Evolutionary conservation across 2,888 invertebrate species (phyloP).

Genomic region (Cataglyphis cursor): DNA sequence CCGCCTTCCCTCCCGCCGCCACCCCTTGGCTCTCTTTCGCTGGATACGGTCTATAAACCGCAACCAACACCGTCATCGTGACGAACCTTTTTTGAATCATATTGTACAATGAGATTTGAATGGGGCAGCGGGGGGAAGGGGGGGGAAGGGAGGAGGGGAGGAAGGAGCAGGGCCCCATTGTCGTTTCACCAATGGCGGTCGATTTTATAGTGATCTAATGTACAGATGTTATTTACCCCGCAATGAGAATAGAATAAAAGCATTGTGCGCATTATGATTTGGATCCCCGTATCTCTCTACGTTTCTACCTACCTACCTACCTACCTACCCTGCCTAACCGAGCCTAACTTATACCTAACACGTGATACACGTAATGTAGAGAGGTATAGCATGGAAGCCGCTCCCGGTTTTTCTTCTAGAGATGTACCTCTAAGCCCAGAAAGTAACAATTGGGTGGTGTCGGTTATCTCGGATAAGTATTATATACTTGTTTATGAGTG

Average conservation of each 20-base stretch:
- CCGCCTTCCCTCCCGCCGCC: slow-evolving; percentile 41
- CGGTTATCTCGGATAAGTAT: background rate
- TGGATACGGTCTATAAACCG: slow-evolving; percentile 68
- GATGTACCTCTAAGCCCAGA: background rate
- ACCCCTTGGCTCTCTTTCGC: slow-evolving; percentile 42
- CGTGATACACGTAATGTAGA: slow-evolving; percentile 22
- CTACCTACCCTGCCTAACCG: slow-evolving; percentile 28
- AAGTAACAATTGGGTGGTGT: slow-evolving; percentile 26
- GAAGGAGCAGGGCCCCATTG: slow-evolving; percentile 76
- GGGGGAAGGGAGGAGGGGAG: slow-evolving; percentile 22
- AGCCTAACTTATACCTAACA: slow-evolving; percentile 4
- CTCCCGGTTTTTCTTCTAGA: background rate
- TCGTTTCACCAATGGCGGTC: slow-evolving; percentile 82
- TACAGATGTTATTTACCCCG: slow-evolving; percentile 86
- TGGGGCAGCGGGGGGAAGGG: slow-evolving; percentile 69
- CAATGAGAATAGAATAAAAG: slow-evolving; percentile 84
- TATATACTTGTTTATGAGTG: slow-evolving; percentile 47
- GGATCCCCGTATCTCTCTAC: slow-evolving; percentile 79
- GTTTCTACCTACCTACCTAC: slow-evolving; percentile 54
- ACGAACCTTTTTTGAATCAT: slow-evolving; percentile 83
- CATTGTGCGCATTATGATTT: slow-evolving; percentile 82
- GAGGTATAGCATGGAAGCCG: background rate
- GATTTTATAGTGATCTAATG: slow-evolving; percentile 86
- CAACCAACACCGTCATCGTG: slow-evolving; percentile 75
- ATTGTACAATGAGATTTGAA: slow-evolving; percentile 83